phyloP scores from a whole-genome alignment of 2,888 invertebrate genomes.

The Unio pictorum region DNA sequence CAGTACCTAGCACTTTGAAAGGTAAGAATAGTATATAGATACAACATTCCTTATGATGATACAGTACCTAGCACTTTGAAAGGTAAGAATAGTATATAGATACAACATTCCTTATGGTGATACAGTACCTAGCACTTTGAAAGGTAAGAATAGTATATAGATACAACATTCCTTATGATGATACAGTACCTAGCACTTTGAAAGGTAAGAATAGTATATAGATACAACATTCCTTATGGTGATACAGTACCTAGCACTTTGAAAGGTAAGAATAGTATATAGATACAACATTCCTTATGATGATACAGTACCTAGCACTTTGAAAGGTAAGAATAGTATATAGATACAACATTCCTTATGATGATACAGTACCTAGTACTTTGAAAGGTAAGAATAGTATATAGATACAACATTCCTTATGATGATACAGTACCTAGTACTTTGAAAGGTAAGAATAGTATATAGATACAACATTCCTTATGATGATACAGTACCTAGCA shows the following conservation, averaged over 20 bases:
- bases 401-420: too few relatives aligned
- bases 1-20: constrained; percentile 30
- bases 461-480: too few relatives aligned
- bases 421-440: too few relatives aligned
- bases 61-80: constrained; percentile 29
- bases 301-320: constrained; percentile 24
- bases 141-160: constrained; percentile 29
- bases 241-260: constrained; percentile 28
- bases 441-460: too few relatives aligned
- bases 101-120: constrained; percentile 29
- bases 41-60: constrained; percentile 28
- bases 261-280: constrained; percentile 29
- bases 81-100: constrained; percentile 27
- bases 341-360: too few relatives aligned
- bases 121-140: constrained; percentile 27
- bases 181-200: constrained; percentile 28
- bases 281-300: constrained; percentile 28
- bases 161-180: constrained; percentile 28
- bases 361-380: too few relatives aligned
- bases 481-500: too few relatives aligned
- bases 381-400: neutral
- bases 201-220: constrained; percentile 31
- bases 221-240: constrained; percentile 29
- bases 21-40: constrained; percentile 24
- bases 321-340: constrained; percentile 21